phyloP scores from a whole-genome alignment of 2,888 invertebrate genomes.

The Dioctria rufipes region DNA sequence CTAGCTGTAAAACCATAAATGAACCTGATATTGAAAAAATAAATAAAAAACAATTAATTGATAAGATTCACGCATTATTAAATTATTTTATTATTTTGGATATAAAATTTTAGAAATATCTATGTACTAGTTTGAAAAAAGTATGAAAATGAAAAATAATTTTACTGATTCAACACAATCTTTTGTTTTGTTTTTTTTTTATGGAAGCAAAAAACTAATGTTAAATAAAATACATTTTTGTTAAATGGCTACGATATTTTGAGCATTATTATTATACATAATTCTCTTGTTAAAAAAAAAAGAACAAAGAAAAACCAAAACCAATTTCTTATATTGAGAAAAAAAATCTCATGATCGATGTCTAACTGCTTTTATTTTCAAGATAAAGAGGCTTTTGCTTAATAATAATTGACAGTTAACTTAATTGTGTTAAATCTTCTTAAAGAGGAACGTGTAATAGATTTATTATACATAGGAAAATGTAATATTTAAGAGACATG shows the following conservation, averaged over 20 bases:
- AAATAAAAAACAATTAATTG: not conserved
- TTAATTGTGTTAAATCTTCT: conserved; percentile 48
- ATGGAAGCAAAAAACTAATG: no score
- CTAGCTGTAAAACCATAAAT: conserved; percentile 38
- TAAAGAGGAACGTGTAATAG: conserved; percentile 49
- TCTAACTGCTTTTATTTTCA: conserved; percentile 42
- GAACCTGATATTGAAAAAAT: conserved; percentile 31
- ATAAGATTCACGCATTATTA: conserved; percentile 11
- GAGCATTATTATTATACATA: not conserved
- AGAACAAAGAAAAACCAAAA: conserved; percentile 28
- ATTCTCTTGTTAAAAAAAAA: conserved; percentile 5
- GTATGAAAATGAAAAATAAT: not conserved
- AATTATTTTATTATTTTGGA: conserved; percentile 30
- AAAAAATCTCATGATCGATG: conserved; percentile 19
- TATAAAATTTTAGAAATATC: not conserved
- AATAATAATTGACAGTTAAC: conserved; percentile 52
- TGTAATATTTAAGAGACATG: conserved; percentile 60
- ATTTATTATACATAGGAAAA: conserved; percentile 41
- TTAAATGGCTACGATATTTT: no score
- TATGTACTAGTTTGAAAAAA: not conserved
- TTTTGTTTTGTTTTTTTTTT: no score
- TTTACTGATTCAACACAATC: no score
- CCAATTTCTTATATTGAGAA: conserved; percentile 7
- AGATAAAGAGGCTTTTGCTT: conserved; percentile 48
- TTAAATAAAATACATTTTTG: no score